A percentile compares a stretch with the other conserved stretches of the same genome.
Conservation (phyloP, 1,140 invertebrate species). For the Papilio aristodemus region DNA sequence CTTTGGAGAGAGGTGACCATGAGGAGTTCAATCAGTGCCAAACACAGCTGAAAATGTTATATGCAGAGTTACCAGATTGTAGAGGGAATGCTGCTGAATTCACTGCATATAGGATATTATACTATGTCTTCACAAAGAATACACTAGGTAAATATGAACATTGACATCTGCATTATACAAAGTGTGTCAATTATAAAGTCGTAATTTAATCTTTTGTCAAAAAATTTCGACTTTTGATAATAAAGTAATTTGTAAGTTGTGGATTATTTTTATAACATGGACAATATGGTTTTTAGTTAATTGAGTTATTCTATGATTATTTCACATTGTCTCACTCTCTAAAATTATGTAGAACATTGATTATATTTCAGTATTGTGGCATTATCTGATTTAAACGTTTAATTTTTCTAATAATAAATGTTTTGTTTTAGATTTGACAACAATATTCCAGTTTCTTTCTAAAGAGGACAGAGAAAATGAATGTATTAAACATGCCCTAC, state of each 20-base stretch:
- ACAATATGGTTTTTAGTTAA: too few species aligned
- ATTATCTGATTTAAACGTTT: too few species aligned
- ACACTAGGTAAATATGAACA: conserved; percentile 88
- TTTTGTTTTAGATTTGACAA: conserved; percentile 90
- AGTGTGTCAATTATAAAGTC: not conserved
- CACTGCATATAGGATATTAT: conserved; percentile 96
- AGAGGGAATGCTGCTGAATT: conserved; percentile 93
- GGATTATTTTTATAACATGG: too few species aligned
- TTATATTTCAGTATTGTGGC: too few species aligned
- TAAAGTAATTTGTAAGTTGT: too few species aligned
- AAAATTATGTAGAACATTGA: too few species aligned
- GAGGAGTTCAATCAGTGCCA: conserved; percentile 99
- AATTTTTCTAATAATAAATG: conserved; percentile 4
- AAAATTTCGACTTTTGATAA: too few species aligned
- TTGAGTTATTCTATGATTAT: too few species aligned
- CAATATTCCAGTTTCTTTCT: conserved; percentile 90
- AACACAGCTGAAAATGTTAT: conserved; percentile 97
- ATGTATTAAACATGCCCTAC: conserved; percentile 92
- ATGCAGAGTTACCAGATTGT: conserved; percentile 84
- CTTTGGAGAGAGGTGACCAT: conserved; percentile 97
- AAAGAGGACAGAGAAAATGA: conserved; percentile 89
- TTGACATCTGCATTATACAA: not conserved
- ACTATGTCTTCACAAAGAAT: conserved; percentile 98
- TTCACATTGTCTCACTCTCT: too few species aligned
- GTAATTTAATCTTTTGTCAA: too few species aligned